Evolutionary conservation across 2,797 vertebrate species (phyloP).

Genomic region (Coilia nasus): DNA sequence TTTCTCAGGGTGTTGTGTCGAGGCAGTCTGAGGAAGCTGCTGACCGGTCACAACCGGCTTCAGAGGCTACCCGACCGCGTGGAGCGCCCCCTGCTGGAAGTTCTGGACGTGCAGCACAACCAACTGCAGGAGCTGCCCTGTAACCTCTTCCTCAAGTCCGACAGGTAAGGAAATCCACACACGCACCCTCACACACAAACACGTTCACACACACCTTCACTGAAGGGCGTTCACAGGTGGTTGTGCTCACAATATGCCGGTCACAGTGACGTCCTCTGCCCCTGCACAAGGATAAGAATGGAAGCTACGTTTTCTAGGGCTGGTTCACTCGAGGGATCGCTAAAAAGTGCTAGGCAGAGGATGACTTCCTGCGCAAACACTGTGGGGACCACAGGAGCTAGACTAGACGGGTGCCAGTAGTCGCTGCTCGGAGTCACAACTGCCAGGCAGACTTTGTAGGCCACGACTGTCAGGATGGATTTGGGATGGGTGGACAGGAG

Average conservation of each 20-base stretch:
- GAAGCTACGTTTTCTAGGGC: neutral
- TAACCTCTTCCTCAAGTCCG: conserved; percentile 90
- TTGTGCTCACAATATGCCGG: neutral
- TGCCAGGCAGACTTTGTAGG: neutral
- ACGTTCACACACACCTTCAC: neutral
- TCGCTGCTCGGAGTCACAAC: neutral
- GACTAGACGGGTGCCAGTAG: no score
- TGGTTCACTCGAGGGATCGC: neutral
- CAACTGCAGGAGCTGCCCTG: conserved; percentile 90
- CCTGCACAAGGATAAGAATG: neutral
- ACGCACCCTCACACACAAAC: neutral
- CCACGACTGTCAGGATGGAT: neutral
- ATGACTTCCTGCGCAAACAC: neutral
- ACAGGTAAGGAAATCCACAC: conserved; percentile 76
- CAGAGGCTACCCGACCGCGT: conserved; percentile 88
- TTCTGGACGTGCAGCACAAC: conserved; percentile 95
- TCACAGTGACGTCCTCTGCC: neutral
- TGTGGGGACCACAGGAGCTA: neutral
- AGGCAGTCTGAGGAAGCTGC: conserved; percentile 88
- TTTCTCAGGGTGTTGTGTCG: conserved; percentile 86
- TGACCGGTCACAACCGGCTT: conserved; percentile 88
- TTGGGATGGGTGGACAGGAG: neutral
- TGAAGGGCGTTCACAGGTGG: neutral
- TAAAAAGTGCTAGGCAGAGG: neutral
- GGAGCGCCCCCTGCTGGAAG: conserved; percentile 87